These are phyloP conservation scores for Apogon talboti DNA, from an alignment of 2,797 vertebrate species.

Conservation along the genomic window DNA sequence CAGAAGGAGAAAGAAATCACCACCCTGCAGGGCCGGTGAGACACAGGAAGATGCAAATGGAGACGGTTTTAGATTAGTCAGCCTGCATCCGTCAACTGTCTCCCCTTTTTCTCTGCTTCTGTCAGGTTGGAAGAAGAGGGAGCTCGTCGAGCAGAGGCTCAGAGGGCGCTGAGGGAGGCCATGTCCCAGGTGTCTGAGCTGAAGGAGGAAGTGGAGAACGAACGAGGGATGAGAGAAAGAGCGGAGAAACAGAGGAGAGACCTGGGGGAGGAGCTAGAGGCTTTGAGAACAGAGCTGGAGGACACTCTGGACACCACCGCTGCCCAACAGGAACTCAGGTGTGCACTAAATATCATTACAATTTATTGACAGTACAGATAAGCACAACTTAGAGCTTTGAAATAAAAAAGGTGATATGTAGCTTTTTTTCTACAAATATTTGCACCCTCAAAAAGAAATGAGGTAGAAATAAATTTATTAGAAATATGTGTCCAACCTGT, in stretches of 20 bases:
- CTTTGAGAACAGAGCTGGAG: slow-evolving; percentile 96
- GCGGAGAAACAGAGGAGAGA: slow-evolving; percentile 96
- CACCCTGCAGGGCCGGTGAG: slow-evolving; percentile 86
- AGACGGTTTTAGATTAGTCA: not conserved
- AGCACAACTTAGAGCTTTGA: not conserved
- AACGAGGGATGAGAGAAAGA: slow-evolving; percentile 90
- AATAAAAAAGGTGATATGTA: not conserved
- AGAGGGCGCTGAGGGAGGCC: slow-evolving; percentile 96
- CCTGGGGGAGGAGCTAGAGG: slow-evolving; percentile 96
- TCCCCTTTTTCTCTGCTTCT: slow-evolving; percentile 19
- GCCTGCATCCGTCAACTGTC: not conserved
- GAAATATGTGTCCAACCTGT: too few species aligned
- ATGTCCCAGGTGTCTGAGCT: slow-evolving; percentile 90
- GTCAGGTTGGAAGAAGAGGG: slow-evolving; percentile 96
- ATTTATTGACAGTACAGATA: not conserved
- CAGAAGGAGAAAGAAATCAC: slow-evolving; percentile 93
- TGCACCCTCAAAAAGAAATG: too few species aligned
- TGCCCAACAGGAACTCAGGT: slow-evolving; percentile 95
- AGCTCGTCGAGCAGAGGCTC: slow-evolving; percentile 90
- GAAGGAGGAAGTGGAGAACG: slow-evolving; percentile 97
- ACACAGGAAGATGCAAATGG: not conserved
- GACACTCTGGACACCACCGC: slow-evolving; percentile 97
- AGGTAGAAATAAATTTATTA: too few species aligned
- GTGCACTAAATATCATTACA: slow-evolving; percentile 41
- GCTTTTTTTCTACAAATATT: not conserved